A percentile compares a stretch with the other conserved stretches of the same genome.
Evolutionary conservation across 2,888 invertebrate species (phyloP).

Genomic region (Lagria hirta): DNA sequence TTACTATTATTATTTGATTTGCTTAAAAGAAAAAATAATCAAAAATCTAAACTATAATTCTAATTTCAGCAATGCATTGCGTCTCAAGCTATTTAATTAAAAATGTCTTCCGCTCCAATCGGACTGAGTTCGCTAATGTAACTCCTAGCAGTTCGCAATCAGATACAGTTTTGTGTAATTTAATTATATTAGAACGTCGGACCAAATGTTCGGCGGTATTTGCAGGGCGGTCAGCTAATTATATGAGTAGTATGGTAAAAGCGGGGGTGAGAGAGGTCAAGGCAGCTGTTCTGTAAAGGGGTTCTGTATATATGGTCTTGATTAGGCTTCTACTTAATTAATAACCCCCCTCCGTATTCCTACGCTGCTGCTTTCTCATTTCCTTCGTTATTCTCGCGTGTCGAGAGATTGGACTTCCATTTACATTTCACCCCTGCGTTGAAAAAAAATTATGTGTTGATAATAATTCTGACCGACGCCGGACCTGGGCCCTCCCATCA

Average conservation of each 20-base stretch:
- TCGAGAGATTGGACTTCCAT: slow-evolving; percentile 49
- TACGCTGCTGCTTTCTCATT: slow-evolving; percentile 45
- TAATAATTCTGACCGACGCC: slow-evolving; percentile 19
- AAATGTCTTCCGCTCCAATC: slow-evolving; percentile 15
- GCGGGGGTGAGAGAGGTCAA: slow-evolving; percentile 17
- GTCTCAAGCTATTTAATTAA: too few relatives aligned
- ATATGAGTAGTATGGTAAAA: slow-evolving; percentile 26
- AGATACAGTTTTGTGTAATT: slow-evolving; percentile 25
- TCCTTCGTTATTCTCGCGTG: slow-evolving; percentile 50
- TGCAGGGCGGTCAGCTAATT: slow-evolving; percentile 30
- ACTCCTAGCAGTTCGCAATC: slow-evolving; percentile 17
- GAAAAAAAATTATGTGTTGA: slow-evolving; percentile 28
- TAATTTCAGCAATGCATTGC: too few relatives aligned
- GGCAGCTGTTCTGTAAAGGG: slow-evolving; percentile 40
- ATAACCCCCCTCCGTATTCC: slow-evolving; percentile 56
- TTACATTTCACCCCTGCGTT: slow-evolving; percentile 41
- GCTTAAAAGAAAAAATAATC: too few relatives aligned
- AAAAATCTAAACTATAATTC: too few relatives aligned
- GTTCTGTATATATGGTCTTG: slow-evolving; percentile 50
- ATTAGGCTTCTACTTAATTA: slow-evolving; percentile 62
- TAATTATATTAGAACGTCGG: slow-evolving; percentile 29
- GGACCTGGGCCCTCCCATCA: slow-evolving; percentile 16
- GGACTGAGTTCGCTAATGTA: slow-evolving; percentile 20
- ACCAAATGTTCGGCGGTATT: slow-evolving; percentile 23
- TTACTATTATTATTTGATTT: too few relatives aligned